Base-by-base conservation (phyloP, 2,113 vertebrate genomes). In the Chaetops frenatus region DNA sequence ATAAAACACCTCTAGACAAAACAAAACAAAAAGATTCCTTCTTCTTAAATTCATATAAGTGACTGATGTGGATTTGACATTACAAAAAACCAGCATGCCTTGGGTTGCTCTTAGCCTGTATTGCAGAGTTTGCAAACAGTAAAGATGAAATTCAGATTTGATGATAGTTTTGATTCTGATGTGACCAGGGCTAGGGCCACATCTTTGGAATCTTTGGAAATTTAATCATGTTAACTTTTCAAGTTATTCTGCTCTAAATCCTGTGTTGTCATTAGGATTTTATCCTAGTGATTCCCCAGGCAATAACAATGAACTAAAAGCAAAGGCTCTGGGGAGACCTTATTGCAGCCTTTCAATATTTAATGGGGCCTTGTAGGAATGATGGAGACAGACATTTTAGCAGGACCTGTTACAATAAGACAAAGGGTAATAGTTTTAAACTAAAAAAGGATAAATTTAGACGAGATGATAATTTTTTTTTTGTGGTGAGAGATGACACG, bases 21-120 rank as follows among this genome's bases (percentile, higher is more conserved):
- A 48, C 7, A 62, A 27, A 44, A 3, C 1, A 69, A 4, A 44
- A 33, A n/a, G 2, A 15, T 31, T 62, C 0, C 2, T 71, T 80
- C 82, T 82, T 12, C 38, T 79, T 15, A 45, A 40, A 76, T 66
- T 48, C 23, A 8, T 44, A 1, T 65, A 44, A 33, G 14, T 57
- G 18, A 47, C 4, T n/a, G 36, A 47, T 58, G n/a, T 40, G 62
- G 64, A 71, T 80, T 82, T 82, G 19, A 80, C 35, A 71, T 58
- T 40, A 40, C 1, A 50, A 64, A 48, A 54, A 66, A 36, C 2
- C 3, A 23, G 1, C 4, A 9, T 71, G 23, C 18, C 60, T 90
- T 58, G 15, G 20, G 7, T 5, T 72, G 31, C 8, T 54, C 11
- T 56, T 53, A 54, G 7, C 47, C 47, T 57, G 1, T 67, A 54